Conservation (phyloP, 2,113 vertebrate genomes). For the Gasterosteus nipponicus region DNA sequence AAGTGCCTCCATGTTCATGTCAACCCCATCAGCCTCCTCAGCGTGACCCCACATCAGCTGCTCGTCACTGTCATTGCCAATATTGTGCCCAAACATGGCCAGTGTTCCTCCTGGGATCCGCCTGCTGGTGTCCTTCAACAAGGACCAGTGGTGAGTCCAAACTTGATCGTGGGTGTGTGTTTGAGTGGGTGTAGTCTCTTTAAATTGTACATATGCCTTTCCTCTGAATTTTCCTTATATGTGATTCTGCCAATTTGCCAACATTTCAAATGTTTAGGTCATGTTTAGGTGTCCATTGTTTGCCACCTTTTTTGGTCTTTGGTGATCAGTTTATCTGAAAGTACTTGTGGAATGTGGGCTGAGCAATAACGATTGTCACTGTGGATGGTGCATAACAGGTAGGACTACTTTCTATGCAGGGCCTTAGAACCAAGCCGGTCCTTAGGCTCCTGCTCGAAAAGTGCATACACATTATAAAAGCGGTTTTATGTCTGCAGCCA, state of each 20-base stretch:
- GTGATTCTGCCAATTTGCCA: not conserved
- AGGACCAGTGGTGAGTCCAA: slow-evolving; percentile 78
- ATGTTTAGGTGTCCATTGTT: not conserved
- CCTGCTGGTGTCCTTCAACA: slow-evolving; percentile 76
- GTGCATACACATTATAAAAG: no score
- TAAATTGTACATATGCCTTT: not conserved
- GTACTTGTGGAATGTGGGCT: not conserved
- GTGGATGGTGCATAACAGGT: not conserved
- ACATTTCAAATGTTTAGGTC: not conserved
- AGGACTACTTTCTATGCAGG: not conserved
- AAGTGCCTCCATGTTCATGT: not conserved
- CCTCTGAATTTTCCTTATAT: not conserved
- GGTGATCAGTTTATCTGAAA: not conserved
- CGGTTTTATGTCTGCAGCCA: no score
- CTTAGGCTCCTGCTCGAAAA: no score
- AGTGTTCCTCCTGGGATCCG: slow-evolving; percentile 78
- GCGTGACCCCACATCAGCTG: slow-evolving; percentile 1
- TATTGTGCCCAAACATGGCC: slow-evolving; percentile 64
- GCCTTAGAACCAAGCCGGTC: not conserved
- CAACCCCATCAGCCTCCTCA: not conserved
- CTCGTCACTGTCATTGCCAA: not conserved
- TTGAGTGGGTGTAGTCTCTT: not conserved
- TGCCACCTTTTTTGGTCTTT: not conserved
- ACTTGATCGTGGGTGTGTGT: slow-evolving; percentile 1
- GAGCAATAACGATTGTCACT: not conserved